These are phyloP conservation scores for Solenopsis invicta DNA, from an alignment of 1,140 invertebrate genomes.

Conservation along the genomic window DNA sequence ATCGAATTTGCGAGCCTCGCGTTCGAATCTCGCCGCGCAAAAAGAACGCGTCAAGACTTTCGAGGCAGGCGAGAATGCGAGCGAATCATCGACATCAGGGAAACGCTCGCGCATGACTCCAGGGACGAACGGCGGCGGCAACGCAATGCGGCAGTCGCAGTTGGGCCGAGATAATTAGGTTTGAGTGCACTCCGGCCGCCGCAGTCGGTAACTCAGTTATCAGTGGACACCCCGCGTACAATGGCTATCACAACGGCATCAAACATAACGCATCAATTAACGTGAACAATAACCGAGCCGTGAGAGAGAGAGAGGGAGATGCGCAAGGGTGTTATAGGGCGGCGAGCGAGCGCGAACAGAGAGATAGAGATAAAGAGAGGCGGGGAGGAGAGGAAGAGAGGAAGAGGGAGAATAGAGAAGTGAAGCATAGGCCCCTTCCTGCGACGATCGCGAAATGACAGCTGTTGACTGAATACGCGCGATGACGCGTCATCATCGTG, in stretches of 20 bases:
- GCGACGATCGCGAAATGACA: slow-evolving; percentile 60
- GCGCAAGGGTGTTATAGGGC: slow-evolving; percentile 53
- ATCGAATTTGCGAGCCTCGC: neutral
- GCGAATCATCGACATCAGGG: slow-evolving; percentile 39
- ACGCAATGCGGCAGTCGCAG: slow-evolving; percentile 86
- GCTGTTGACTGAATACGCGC: slow-evolving; percentile 44
- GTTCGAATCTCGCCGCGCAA: neutral
- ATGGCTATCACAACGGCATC: slow-evolving; percentile 87
- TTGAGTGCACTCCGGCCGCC: slow-evolving; percentile 87
- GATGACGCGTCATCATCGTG: slow-evolving; percentile 53
- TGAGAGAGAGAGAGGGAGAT: slow-evolving; percentile 53
- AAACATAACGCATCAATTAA: slow-evolving; percentile 88
- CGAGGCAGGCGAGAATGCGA: neutral
- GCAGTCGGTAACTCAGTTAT: slow-evolving; percentile 88
- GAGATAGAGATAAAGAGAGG: slow-evolving; percentile 3
- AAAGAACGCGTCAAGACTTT: slow-evolving; percentile 6
- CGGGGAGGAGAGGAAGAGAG: neutral
- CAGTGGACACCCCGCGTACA: slow-evolving; percentile 86
- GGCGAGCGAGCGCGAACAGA: slow-evolving; percentile 44
- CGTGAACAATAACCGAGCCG: slow-evolving; percentile 86
- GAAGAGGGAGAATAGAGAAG: neutral
- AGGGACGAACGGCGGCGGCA: slow-evolving; percentile 68
- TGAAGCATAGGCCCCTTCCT: slow-evolving; percentile 64
- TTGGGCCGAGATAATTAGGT: slow-evolving; percentile 87
- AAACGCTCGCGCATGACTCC: slow-evolving; percentile 63